Percentiles rank a stretch among this genome's conserved stretches.
Evolutionary conservation across 2,797 vertebrate genomes (phyloP).

Genomic region (Pelochelys cantorii): DNA sequence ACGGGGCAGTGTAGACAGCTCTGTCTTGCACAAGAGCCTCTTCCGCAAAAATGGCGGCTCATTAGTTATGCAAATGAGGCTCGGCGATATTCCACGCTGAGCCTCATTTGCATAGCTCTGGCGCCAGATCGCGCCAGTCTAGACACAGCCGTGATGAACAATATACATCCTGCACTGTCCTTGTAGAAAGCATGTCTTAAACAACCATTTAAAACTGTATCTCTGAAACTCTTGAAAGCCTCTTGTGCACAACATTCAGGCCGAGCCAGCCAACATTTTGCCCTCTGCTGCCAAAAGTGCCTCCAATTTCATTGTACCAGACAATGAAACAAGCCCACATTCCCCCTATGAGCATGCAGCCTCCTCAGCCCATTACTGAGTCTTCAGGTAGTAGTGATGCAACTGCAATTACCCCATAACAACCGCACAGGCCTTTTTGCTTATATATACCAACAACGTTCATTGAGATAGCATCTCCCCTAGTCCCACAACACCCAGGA

Average conservation of each 20-base stretch:
- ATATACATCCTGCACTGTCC: not conserved
- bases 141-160: not conserved
- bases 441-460: not conserved
- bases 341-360: not conserved
- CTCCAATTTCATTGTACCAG: not conserved
- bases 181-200: not conserved
- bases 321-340: not conserved
- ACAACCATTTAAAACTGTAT: accelerated
- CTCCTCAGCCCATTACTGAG: not conserved
- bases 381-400: not conserved
- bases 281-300: not conserved
- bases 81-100: too few species aligned
- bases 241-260: not conserved
- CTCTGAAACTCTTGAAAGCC: slow-evolving; percentile 7
- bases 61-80: too few species aligned
- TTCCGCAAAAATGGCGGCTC: too few species aligned
- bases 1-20: too few species aligned
- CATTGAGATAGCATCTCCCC: not conserved
- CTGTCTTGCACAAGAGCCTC: too few species aligned
- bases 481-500: not conserved
- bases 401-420: not conserved
- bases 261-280: not conserved
- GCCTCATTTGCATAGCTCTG: too few species aligned
- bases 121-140: too few species aligned
- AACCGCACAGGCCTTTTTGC: not conserved